A percentile compares a stretch with the other conserved stretches of the same genome.
Evolutionary conservation across 2,113 vertebrate genomes (phyloP).

Genomic region (Lampris incognitus): DNA sequence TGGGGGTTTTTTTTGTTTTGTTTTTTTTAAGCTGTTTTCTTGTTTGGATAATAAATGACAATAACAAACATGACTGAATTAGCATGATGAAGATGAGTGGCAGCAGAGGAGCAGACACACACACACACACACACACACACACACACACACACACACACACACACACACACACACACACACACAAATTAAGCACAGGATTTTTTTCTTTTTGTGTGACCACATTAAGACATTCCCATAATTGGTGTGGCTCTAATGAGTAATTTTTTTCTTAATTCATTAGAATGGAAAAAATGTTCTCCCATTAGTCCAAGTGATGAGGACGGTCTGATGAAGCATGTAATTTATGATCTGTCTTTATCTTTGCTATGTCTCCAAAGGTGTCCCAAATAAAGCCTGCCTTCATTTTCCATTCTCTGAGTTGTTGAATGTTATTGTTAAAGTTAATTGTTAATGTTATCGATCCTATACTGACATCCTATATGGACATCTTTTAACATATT

Average conservation of each 20-base stretch:
- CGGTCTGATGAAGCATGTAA: slow-evolving; percentile 18
- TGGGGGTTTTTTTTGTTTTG: background rate
- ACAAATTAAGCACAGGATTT: background rate
- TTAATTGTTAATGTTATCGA: too few relatives aligned
- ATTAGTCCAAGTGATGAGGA: background rate
- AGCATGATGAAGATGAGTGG: slow-evolving; percentile 12
- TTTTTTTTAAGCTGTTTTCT: background rate
- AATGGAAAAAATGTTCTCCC: background rate
- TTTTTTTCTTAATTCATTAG: background rate
- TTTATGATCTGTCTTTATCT: background rate
- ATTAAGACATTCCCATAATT: background rate
- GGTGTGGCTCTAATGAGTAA: background rate
- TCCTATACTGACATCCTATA: too few relatives aligned
- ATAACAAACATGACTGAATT: slow-evolving; percentile 9
- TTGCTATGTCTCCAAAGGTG: background rate
- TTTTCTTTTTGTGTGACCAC: background rate
- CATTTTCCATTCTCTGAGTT: background rate
- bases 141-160: background rate
- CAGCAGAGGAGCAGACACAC: background rate
- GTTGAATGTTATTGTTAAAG: background rate
- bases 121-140: background rate
- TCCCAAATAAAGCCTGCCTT: background rate
- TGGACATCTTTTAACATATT: background rate
- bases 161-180: background rate
- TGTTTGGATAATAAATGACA: background rate